A percentile compares a stretch with the other conserved stretches of the same genome.
Conservation (phyloP, 2,797 vertebrate genomes). For the Oreochromis mossambicus region DNA sequence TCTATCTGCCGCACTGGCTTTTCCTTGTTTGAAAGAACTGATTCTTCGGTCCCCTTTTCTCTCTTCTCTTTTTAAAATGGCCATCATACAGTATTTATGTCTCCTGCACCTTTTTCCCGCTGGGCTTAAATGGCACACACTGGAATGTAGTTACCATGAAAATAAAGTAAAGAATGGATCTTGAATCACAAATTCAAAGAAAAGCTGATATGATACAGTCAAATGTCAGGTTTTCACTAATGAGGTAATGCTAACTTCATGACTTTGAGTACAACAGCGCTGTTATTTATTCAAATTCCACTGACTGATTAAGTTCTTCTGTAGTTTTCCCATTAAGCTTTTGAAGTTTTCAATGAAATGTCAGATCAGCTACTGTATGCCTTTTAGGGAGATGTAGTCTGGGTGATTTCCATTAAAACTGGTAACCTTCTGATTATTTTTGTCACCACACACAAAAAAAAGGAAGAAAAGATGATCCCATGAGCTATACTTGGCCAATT, state of each 20-base stretch:
- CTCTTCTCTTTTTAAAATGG: neutral
- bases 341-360: neutral
- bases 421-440: neutral
- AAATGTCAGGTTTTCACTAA: neutral
- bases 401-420: neutral
- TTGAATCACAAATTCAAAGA: neutral
- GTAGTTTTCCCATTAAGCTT: neutral
- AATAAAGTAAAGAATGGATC: neutral
- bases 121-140: neutral
- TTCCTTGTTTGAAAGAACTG: neutral
- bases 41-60: neutral
- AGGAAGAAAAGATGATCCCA: neutral
- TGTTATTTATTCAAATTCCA: neutral
- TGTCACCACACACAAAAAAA: neutral
- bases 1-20: neutral
- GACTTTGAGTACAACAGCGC: fast-evolving
- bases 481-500: neutral
- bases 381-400: fast-evolving
- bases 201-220: neutral
- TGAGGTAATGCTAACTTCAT: neutral
- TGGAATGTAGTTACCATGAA: neutral
- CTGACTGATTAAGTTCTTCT: neutral
- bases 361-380: neutral
- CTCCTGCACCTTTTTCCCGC: neutral
- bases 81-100: neutral